Base-by-base conservation (phyloP, 2,888 invertebrate genomes). In the Callinectes sapidus region DNA sequence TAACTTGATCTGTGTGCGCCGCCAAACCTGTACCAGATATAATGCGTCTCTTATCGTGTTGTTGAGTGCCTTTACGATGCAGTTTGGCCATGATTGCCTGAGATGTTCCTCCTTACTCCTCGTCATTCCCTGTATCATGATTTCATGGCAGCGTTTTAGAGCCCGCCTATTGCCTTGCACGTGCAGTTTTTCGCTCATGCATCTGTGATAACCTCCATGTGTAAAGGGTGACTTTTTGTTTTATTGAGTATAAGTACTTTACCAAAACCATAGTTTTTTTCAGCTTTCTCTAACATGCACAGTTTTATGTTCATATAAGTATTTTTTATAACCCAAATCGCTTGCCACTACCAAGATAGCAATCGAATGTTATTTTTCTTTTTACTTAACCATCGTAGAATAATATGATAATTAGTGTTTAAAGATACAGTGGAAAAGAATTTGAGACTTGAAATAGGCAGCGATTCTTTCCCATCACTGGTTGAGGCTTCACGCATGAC, bases 71-170 rank as follows among this genome's bases (percentile, higher is more conserved):
- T 23, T 81, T 81, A 81, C 81, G 35, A 81, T 81, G 81, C 81
- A 81, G 32, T 81, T 35, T 81, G 81, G 35, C 16, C 14, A 81
- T 81, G 81, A 81, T 81, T 81, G 81, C 81, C 81, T n/a, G 16
- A 39, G 87, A 42, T 48, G n/a, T 55, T 88, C 32, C 10, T 32
- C 88, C 88, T 88, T 88, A 23, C 28, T 16, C 88, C 55, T 88
- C 32, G 23, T 88, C 55, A 23, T 88, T n/a, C 88, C 42, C 32
- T 55, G 28, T 42, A 54, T 81, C 81, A 81, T 35, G 81, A 35
- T 35, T 35, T 32, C 32, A 35, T 28, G 14, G 81, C 32, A 35
- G 32, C 32, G 81, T 35, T 35, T 81, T 35, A 81, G 14, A 35
- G 16, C 16, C 10, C 13, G 14, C 35, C 13, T 32, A 35, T 81